These are phyloP conservation scores for Solenopsis fugax DNA, from an alignment of 1,140 invertebrate species.

Conservation along the genomic window DNA sequence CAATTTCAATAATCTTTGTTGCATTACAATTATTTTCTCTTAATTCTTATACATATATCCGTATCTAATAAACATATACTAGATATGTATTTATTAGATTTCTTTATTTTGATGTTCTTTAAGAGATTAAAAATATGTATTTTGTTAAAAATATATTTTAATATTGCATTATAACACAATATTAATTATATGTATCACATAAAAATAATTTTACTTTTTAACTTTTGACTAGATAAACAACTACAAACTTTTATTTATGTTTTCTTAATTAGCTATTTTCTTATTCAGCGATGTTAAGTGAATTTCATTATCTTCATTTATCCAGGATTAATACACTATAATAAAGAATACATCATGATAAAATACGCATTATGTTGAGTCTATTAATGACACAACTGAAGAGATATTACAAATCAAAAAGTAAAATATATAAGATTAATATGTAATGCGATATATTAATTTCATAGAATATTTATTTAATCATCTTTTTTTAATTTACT, in stretches of 20 bases:
- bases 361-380: background rate
- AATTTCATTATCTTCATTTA: background rate
- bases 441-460: too few relatives aligned
- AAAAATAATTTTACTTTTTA: background rate
- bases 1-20: conserved; percentile 6
- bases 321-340: background rate
- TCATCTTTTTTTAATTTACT: background rate
- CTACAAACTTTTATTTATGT: background rate
- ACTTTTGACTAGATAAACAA: too few relatives aligned
- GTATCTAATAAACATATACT: background rate
- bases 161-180: background rate
- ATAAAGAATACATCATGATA: background rate
- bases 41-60: background rate
- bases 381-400: background rate
- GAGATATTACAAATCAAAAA: background rate
- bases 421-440: conserved; percentile 7
- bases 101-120: background rate
- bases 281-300: background rate
- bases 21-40: background rate
- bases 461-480: too few relatives aligned
- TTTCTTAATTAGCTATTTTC: background rate
- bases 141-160: background rate
- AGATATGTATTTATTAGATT: background rate
- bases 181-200: background rate
- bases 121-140: background rate